These are phyloP conservation scores for Capricornis sumatraensis DNA, from an alignment of 2,113 vertebrate genomes.

Conservation along the genomic window DNA sequence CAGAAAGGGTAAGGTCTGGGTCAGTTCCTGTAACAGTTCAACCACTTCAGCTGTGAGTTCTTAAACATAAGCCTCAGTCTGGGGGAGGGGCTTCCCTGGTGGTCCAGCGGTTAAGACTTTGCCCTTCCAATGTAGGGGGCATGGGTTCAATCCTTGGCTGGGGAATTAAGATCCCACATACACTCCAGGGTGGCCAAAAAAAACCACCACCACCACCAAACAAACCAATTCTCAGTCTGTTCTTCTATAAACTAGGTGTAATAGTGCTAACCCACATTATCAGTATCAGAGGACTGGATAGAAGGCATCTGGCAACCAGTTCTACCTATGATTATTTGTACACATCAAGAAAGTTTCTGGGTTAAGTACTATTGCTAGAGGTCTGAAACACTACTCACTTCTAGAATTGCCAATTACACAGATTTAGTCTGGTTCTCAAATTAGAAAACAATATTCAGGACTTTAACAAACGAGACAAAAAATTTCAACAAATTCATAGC, in stretches of 20 bases:
- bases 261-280: neutral
- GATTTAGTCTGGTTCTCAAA: slow-evolving; percentile 5
- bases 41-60: neutral
- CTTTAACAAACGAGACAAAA: neutral
- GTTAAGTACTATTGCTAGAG: neutral
- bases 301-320: neutral
- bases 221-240: neutral
- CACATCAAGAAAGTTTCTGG: neutral
- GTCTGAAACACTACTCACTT: slow-evolving; percentile 16
- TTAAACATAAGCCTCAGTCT: neutral
- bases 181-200: neutral
- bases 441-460: neutral
- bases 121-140: neutral
- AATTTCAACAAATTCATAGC: neutral
- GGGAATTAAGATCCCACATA: neutral
- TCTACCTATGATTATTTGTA: neutral
- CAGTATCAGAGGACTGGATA: neutral
- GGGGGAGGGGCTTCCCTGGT: neutral
- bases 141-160: neutral
- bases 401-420: neutral
- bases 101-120: neutral
- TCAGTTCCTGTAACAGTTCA: neutral
- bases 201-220: fast-evolving
- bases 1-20: neutral
- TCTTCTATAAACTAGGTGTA: neutral